Evolutionary conservation across 2,113 vertebrate species (phyloP).

Genomic region (Acrocephalus arundinaceus): DNA sequence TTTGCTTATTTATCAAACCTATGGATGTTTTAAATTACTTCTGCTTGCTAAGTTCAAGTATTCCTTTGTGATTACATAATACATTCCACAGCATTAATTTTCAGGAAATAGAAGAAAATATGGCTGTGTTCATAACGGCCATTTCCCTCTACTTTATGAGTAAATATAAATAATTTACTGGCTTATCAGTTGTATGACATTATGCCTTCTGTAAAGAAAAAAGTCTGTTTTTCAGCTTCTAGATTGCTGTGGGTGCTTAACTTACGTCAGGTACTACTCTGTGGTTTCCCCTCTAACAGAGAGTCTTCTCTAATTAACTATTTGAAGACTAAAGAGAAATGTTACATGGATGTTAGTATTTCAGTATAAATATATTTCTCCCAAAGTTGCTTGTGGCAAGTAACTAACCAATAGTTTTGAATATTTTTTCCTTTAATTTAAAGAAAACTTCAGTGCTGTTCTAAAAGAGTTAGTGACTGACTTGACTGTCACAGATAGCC

Average conservation of each 20-base stretch:
- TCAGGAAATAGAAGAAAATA: neutral
- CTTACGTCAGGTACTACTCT: neutral
- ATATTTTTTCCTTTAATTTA: neutral
- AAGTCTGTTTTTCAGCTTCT: neutral
- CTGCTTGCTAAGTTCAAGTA: neutral
- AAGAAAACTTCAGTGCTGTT: slow-evolving; percentile 82
- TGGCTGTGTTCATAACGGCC: neutral
- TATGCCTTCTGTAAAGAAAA: neutral
- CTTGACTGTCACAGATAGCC: slow-evolving; percentile 80
- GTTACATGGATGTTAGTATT: neutral
- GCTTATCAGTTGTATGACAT: neutral
- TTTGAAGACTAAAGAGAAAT: neutral
- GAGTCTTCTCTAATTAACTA: neutral
- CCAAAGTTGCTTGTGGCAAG: neutral
- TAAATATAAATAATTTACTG: neutral
- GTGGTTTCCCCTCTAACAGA: neutral
- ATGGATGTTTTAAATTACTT: neutral
- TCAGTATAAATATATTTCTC: neutral
- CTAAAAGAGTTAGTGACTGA: slow-evolving; percentile 87
- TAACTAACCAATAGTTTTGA: neutral
- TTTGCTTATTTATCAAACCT: neutral
- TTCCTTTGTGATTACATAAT: neutral
- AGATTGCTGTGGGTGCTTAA: neutral
- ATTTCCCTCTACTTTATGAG: neutral
- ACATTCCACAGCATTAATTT: neutral